Conservation (phyloP, 2,113 vertebrate species). For the Psammodynastes pulverulentus region DNA sequence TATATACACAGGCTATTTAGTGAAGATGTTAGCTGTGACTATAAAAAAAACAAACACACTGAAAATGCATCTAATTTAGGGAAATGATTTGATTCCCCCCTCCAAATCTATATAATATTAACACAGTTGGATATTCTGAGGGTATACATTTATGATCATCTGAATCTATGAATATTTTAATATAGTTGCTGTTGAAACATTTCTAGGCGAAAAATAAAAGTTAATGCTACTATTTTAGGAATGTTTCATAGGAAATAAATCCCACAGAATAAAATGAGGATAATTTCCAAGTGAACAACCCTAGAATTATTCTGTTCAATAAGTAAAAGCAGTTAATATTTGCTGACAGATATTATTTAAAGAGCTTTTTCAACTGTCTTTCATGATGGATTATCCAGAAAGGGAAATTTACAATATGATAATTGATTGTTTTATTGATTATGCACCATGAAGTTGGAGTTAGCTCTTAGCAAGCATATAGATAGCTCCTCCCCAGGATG, state of each 20-base stretch:
- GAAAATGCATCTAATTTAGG: neutral
- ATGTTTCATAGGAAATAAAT: neutral
- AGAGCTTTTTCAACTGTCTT: neutral
- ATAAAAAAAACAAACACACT: neutral
- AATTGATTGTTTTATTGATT: neutral
- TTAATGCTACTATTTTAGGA: neutral
- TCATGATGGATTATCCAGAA: neutral
- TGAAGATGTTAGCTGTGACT: neutral
- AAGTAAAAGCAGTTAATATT: neutral
- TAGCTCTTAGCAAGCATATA: neutral
- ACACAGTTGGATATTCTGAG: neutral
- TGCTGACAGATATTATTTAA: neutral
- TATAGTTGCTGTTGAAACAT: neutral
- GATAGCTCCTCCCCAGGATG: neutral
- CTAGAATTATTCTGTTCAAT: neutral
- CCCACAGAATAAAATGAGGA: neutral
- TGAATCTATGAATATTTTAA: neutral
- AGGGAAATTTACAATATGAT: neutral
- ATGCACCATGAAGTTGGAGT: neutral
- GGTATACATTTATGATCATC: neutral
- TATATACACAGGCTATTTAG: neutral
- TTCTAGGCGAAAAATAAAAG: neutral
- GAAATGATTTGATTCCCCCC: neutral
- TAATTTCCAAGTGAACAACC: neutral
- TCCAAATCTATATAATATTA: neutral